phyloP scores from a whole-genome alignment of 2,888 invertebrate species.

The Gibbula magus region DNA sequence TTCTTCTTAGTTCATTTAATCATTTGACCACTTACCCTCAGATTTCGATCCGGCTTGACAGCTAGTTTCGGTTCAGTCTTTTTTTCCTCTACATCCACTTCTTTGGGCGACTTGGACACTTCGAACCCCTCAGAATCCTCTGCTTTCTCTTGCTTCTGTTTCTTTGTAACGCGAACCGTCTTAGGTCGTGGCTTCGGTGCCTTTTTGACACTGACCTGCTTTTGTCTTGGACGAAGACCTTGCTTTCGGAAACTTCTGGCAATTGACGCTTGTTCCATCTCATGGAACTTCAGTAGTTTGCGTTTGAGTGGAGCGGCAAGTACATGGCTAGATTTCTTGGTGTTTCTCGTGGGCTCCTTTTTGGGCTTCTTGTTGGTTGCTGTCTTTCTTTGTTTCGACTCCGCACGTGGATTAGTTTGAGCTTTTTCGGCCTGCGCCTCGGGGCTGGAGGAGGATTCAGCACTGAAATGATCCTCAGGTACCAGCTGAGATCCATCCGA shows the following conservation, averaged over 20 bases:
- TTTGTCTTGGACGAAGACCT: conserved; percentile 10
- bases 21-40: conserved; percentile 44
- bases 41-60: conserved; percentile 51
- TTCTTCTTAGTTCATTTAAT: too few species aligned
- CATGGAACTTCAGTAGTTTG: not conserved
- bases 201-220: conserved; percentile 2
- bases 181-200: not conserved
- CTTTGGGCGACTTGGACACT: not conserved
- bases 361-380: conserved; percentile 1
- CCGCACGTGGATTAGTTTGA: not conserved
- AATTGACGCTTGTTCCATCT: conserved; percentile 8
- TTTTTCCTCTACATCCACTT: conserved; percentile 32
- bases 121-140: not conserved
- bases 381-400: not conserved
- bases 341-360: not conserved
- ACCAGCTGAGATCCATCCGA: not conserved
- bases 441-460: conserved; percentile 1
- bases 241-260: not conserved
- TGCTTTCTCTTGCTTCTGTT: conserved; percentile 3
- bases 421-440: not conserved
- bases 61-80: conserved; percentile 49
- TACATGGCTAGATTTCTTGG: conserved; percentile 4
- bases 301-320: not conserved
- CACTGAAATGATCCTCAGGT: not conserved
- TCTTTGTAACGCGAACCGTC: not conserved